Base-by-base conservation (phyloP, 1,140 invertebrate species). In the Coelopa frigida region DNA sequence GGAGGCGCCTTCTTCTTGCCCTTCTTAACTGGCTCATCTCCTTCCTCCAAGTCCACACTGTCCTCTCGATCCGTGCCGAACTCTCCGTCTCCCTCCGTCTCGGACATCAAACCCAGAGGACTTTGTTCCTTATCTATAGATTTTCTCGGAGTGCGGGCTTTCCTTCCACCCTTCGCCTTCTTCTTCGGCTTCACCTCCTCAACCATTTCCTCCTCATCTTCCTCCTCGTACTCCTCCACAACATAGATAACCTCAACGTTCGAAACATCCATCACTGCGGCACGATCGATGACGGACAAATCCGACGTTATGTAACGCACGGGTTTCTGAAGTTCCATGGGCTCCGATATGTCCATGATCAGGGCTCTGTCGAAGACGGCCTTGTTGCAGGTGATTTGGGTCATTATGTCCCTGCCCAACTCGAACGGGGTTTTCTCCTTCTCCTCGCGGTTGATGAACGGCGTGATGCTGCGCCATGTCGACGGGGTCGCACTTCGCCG, bases 231-330 rank as follows among this genome's bases (percentile, higher is more conserved):
- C 38, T 69, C 66, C 49, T 69, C 66, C 4, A 69, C 59, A 4
- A 68, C 59, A 47, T 69, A 69, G 29, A 69, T 68, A 59, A 69
- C 66, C 66, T 68, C 65, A 58, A 69, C 65, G 55, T 69, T 69
- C 17, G 66, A 69, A 12, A 69, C 62, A 46, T 69, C 66, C 66
- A 69, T 69, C 54, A 69, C 66, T 48, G 66, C 66, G 49, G 66
- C 66, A 46, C 66, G 66, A 64, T 69, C 66, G 45, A 69, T 68
- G 17, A 69, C 66, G 36, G 66, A 69, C 23, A 69, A 26, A 52
- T 69, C 66, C 36, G 66, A 66, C 18, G 65, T 66, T 64, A 69
- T 68, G 52, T 66, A 69, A 63, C 66, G 66, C 33, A 64, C 65
- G 37, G 62, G 65, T 27, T 66, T 66, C 40, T 66, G 62, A 49